Conservation (phyloP, 2,888 invertebrate genomes). For the Ommatoiulus sabulosus region DNA sequence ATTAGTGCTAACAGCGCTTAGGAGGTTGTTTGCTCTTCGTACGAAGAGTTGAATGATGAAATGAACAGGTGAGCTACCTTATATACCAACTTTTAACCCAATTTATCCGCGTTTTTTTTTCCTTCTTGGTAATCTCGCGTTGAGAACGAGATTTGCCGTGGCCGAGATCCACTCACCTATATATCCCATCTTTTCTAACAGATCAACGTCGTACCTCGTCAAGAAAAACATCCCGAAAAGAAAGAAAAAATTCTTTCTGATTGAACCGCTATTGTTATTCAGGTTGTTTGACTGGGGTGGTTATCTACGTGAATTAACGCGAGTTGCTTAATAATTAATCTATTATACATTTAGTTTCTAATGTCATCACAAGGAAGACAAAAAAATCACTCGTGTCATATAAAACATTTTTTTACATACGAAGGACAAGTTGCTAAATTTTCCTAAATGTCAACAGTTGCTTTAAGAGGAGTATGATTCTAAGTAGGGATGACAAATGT, state of each 20-base stretch:
- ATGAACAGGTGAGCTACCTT: constrained; percentile 39
- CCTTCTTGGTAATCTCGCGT: constrained; percentile 49
- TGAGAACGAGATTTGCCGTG: constrained; percentile 53
- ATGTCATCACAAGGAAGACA: background rate
- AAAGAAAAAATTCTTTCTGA: background rate
- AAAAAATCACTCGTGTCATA: background rate
- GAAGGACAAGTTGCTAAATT: background rate
- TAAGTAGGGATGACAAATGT: background rate
- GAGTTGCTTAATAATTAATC: background rate
- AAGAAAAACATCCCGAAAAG: background rate
- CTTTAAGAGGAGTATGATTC: background rate
- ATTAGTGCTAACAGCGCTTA: background rate
- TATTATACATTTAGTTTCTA: background rate
- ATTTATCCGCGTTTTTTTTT: constrained; percentile 37
- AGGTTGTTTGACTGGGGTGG: constrained; percentile 35
- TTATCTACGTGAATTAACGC: background rate
- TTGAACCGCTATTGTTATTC: constrained; percentile 31
- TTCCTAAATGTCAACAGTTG: background rate
- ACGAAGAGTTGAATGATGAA: constrained; percentile 48
- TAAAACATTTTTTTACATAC: background rate
- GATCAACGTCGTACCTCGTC: background rate
- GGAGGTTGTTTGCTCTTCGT: constrained; percentile 47
- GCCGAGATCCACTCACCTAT: constrained; percentile 57
- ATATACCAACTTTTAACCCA: constrained; percentile 55
- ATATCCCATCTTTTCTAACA: constrained; percentile 49